Evolutionary conservation across 1,140 invertebrate genomes (phyloP).

Genomic region (Cherax destructor): DNA sequence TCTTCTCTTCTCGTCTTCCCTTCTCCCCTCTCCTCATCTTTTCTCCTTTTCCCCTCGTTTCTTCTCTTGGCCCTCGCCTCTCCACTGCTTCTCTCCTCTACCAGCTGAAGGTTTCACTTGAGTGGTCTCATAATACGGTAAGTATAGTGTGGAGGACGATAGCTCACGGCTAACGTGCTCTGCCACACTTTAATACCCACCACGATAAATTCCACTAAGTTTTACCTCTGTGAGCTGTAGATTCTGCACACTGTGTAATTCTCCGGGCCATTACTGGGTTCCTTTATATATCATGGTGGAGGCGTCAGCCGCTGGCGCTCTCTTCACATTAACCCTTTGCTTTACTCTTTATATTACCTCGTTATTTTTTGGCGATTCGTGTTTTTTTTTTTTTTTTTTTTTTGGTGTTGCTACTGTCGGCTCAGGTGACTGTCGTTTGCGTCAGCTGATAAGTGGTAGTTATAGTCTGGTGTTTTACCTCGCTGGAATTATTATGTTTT

Average conservation of each 20-base stretch:
- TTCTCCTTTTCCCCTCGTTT: too few species aligned
- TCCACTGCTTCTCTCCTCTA: background rate
- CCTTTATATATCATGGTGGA: background rate
- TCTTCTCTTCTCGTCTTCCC: background rate
- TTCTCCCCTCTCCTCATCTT: background rate
- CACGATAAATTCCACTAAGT: background rate
- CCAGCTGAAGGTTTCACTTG: background rate
- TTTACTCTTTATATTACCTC: background rate
- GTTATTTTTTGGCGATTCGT: too few species aligned
- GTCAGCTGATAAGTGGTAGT: background rate
- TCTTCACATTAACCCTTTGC: background rate
- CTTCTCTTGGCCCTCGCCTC: background rate
- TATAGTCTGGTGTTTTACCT: background rate
- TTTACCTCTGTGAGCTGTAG: background rate
- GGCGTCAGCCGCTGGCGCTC: background rate
- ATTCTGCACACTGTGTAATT: background rate
- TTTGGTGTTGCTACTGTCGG: background rate
- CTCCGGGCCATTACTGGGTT: background rate
- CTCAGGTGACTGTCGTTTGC: too few species aligned
- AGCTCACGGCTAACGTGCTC: slow-evolving; percentile 2
- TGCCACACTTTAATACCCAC: background rate
- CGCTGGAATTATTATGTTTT: background rate
- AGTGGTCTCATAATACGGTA: slow-evolving; percentile 1
- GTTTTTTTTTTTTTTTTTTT: background rate
- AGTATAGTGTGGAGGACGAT: background rate